Percentiles rank a stretch among this genome's conserved stretches.
phyloP scores from a whole-genome alignment of 2,113 vertebrate species.

The Prionailurus bengalensis region DNA sequence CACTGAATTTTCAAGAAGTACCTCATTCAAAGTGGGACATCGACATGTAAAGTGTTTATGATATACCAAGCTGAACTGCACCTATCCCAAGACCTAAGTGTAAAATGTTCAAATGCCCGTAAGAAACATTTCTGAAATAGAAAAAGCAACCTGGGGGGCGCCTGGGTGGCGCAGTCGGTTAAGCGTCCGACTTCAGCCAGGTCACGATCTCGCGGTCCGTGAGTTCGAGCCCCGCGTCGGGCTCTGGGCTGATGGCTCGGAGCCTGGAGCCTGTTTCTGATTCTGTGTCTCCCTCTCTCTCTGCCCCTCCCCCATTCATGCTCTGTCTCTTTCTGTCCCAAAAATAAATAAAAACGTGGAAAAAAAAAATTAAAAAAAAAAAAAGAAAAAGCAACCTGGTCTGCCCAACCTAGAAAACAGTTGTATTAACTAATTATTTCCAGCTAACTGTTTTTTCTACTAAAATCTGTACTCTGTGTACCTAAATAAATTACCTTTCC shows the following conservation, averaged over 20 bases:
- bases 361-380: too few species aligned
- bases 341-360: too few species aligned
- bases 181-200: too few species aligned
- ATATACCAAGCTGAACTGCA: not conserved
- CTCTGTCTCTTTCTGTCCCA: too few species aligned
- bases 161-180: too few species aligned
- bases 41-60: not conserved
- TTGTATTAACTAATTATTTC: slow-evolving; percentile 8
- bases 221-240: too few species aligned
- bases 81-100: not conserved
- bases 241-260: too few species aligned
- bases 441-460: not conserved
- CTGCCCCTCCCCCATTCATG: too few species aligned
- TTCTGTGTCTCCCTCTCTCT: too few species aligned
- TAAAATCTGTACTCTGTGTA: not conserved
- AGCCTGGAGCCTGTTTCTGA: too few species aligned
- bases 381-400: not conserved
- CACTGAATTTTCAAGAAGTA: not conserved
- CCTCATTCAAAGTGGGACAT: not conserved
- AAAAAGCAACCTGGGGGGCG: not conserved
- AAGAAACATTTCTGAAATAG: not conserved
- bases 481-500: not conserved
- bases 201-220: too few species aligned
- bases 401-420: not conserved
- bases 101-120: not conserved